phyloP scores from a whole-genome alignment of 2,113 vertebrate species.

The Alethe diademata region DNA sequence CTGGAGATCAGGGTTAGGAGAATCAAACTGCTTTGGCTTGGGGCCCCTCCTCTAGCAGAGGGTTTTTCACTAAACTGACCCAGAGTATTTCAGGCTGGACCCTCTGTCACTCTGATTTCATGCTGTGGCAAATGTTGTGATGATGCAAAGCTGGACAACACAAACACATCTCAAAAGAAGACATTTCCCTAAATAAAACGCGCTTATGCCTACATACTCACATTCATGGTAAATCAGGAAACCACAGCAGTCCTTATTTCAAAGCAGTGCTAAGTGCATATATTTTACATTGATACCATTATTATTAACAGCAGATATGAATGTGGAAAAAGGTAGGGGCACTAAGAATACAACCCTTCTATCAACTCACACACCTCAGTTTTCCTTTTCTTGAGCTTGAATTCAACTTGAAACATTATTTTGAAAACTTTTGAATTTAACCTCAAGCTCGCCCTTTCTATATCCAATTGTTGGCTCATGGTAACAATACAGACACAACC shows the following conservation, averaged over 20 bases:
- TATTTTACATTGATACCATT: not conserved
- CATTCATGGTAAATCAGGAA: not conserved
- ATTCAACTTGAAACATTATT: not conserved
- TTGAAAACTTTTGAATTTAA: not conserved
- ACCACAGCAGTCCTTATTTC: not conserved
- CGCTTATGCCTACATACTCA: not conserved
- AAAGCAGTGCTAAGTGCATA: not conserved
- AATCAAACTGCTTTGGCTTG: not conserved
- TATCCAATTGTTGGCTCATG: not conserved
- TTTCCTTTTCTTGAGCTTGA: not conserved
- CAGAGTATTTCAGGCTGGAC: not conserved
- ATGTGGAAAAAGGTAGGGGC: not conserved
- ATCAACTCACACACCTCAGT: not conserved
- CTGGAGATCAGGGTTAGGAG: not conserved
- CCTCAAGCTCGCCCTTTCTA: not conserved
- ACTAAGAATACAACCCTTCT: not conserved
- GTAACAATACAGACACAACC: not conserved
- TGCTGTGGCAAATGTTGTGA: not conserved
- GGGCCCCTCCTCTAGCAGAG: not conserved
- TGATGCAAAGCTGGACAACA: not conserved
- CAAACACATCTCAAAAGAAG: not conserved
- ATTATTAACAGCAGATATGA: not conserved
- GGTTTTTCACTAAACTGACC: not conserved
- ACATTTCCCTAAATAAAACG: not conserved
- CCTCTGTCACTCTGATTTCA: not conserved